phyloP scores from a whole-genome alignment of 1,140 invertebrate species.

The Drosophila guanche region DNA sequence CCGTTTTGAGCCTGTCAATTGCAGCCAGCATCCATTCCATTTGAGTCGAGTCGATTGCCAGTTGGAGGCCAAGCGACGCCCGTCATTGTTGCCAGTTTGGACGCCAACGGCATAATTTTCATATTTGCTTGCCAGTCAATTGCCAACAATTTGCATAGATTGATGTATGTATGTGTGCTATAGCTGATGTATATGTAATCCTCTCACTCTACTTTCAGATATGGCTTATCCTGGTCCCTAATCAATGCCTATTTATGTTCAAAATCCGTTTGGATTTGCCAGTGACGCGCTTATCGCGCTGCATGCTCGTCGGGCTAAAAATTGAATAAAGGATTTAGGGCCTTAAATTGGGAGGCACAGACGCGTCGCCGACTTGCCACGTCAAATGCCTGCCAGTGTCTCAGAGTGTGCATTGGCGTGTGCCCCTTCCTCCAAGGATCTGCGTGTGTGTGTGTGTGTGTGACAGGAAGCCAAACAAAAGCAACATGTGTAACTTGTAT shows the following conservation, averaged over 20 bases:
- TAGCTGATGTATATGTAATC: conserved; percentile 38
- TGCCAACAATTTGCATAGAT: conserved; percentile 66
- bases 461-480: conserved; percentile 80
- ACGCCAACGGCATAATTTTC: conserved; percentile 69
- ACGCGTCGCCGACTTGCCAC: conserved; percentile 47
- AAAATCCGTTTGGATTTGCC: conserved; percentile 55
- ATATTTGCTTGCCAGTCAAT: conserved; percentile 62
- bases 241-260: conserved; percentile 68
- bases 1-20: conserved; percentile 39
- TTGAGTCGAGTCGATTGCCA: conserved; percentile 40
- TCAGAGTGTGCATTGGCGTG: conserved; percentile 3
- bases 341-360: conserved; percentile 54
- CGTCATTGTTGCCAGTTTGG: conserved; percentile 51
- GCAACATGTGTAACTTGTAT: conserved; percentile 81
- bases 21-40: conserved; percentile 44
- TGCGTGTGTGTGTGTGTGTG: conserved; percentile 31
- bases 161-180: conserved; percentile 6
- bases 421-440: neutral
- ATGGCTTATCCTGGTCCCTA: conserved; percentile 43
- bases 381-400: conserved; percentile 53
- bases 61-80: conserved; percentile 16
- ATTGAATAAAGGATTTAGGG: conserved; percentile 78
- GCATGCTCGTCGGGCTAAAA: conserved; percentile 63
- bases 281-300: conserved; percentile 67
- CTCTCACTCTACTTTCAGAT: conserved; percentile 14